A percentile compares a stretch with the other conserved stretches of the same genome.
These are phyloP conservation scores for Trichogramma evanescens DNA, from an alignment of 2,888 invertebrate species.

Conservation along the genomic window DNA sequence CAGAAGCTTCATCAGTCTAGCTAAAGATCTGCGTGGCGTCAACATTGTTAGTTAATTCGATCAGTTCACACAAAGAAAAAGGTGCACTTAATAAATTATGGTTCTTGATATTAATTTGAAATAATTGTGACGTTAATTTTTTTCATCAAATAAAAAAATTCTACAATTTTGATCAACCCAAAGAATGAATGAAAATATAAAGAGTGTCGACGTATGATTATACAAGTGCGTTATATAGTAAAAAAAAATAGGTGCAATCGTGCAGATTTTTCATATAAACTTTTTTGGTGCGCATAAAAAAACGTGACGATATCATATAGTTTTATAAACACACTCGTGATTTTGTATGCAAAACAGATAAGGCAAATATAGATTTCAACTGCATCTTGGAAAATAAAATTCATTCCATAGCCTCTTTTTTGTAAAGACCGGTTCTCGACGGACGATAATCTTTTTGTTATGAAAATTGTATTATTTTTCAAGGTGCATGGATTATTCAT, in stretches of 20 bases:
- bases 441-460: no score
- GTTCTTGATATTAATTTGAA: background rate
- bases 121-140: background rate
- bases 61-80: conserved; percentile 34
- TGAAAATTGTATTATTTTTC: conserved; percentile 14
- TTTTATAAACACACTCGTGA: conserved; percentile 15
- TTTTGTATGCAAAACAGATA: conserved; percentile 24
- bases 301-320: background rate
- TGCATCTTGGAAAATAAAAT: conserved; percentile 21
- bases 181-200: conserved; percentile 14
- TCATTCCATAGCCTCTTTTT: no score
- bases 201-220: conserved; percentile 24
- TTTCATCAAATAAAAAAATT: background rate
- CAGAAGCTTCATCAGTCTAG: conserved; percentile 86
- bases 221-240: conserved; percentile 16
- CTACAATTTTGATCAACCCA: conserved; percentile 8
- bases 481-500: conserved; percentile 17
- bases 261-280: conserved; percentile 14
- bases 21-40: conserved; percentile 67
- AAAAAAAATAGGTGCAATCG: conserved; percentile 19
- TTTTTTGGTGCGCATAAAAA: conserved; percentile 17
- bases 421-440: no score
- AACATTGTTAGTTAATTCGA: conserved; percentile 41
- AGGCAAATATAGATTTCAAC: conserved; percentile 26
- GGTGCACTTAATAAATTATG: conserved; percentile 33